Evolutionary conservation across 92 coral and sea anemone species (phyloP).

Genomic region (Zoanthus sociatus): DNA sequence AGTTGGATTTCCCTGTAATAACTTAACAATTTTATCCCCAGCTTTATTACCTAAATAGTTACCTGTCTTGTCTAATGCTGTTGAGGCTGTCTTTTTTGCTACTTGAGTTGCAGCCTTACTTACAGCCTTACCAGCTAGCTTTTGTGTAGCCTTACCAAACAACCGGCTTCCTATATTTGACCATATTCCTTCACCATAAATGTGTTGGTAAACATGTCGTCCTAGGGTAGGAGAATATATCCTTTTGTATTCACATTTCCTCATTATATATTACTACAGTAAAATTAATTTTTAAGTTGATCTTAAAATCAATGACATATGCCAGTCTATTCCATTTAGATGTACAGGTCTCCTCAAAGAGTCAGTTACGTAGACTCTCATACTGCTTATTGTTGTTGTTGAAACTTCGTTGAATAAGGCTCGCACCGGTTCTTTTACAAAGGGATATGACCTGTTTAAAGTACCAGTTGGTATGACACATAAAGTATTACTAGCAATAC

Average conservation of each 20-base stretch:
- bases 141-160: no score
- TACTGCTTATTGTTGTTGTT: constrained; percentile 15
- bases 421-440: constrained; percentile 23
- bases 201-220: constrained; percentile 21
- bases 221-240: constrained; percentile 45
- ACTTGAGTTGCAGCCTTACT: no score
- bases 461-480: constrained; percentile 37
- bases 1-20: no score
- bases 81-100: no score
- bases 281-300: background rate
- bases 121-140: no score
- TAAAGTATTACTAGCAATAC: constrained; percentile 19
- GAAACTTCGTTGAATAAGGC: constrained; percentile 5
- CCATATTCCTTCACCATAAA: constrained; percentile 44
- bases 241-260: constrained; percentile 32
- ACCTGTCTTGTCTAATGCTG: no score
- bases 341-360: constrained; percentile 36
- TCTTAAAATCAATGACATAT: constrained; percentile 36
- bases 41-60: no score
- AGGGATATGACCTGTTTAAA: constrained; percentile 13
- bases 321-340: constrained; percentile 36
- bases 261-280: background rate
- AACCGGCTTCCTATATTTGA: background rate
- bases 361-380: constrained; percentile 44
- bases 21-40: no score